Conservation (phyloP, 2,888 invertebrate species). For the Eupithecia tripunctaria region DNA sequence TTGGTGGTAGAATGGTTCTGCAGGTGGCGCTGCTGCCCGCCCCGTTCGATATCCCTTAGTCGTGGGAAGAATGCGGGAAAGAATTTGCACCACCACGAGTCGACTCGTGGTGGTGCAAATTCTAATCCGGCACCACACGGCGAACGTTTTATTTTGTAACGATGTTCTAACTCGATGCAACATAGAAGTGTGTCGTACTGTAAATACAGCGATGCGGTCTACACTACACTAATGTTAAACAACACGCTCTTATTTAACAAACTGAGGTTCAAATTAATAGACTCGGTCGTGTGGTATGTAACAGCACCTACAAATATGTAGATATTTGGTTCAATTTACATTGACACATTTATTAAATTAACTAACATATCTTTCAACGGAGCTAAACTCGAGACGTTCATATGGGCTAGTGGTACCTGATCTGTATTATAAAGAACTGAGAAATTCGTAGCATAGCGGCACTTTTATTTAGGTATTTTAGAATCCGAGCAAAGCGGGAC, state of each 20-base stretch:
- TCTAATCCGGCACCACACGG: too few relatives aligned
- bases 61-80: too few relatives aligned
- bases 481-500: too few relatives aligned
- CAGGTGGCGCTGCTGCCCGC: too few relatives aligned
- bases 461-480: too few relatives aligned
- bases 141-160: too few relatives aligned
- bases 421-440: neutral
- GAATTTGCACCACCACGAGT: too few relatives aligned
- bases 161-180: neutral
- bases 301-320: neutral
- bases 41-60: too few relatives aligned
- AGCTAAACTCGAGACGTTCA: neutral
- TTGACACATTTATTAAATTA: neutral
- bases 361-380: neutral
- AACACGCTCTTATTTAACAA: conserved; percentile 10
- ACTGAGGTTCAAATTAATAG: conserved; percentile 23
- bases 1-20: too few relatives aligned
- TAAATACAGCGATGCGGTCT: conserved; percentile 13
- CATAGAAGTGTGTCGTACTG: conserved; percentile 5
- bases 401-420: neutral
- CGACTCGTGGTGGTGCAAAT: too few relatives aligned
- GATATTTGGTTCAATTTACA: neutral
- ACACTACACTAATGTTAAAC: conserved; percentile 26
- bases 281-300: neutral
- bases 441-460: too few relatives aligned